Percentiles rank a stretch among this genome's conserved stretches.
phyloP scores from a whole-genome alignment of 1,140 invertebrate genomes.

The Zaprionus kolodkinae region DNA sequence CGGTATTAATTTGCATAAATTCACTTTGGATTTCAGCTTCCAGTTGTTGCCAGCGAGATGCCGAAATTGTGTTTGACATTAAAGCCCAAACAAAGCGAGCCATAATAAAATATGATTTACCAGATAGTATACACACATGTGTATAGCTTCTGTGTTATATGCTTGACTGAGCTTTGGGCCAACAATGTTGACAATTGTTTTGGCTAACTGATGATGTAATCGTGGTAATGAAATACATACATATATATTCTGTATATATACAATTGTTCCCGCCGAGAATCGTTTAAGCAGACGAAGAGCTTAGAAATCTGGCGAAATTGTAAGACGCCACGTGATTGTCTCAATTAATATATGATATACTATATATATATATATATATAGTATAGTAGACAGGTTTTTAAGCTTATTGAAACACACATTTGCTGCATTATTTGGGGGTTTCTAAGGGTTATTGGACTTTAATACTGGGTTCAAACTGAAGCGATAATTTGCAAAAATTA shows the following conservation, averaged over 20 bases:
- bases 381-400: conserved; percentile 3
- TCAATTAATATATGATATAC: not conserved
- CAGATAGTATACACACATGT: not conserved
- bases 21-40: conserved; percentile 1
- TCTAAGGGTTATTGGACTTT: not conserved
- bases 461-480: not conserved
- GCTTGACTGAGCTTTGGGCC: conserved; percentile 10
- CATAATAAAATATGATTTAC: conserved; percentile 10
- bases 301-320: conserved; percentile 1
- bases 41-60: not conserved
- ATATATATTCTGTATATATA: not conserved
- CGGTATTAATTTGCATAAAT: conserved; percentile 44
- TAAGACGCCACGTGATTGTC: conserved; percentile 5
- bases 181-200: conserved; percentile 38
- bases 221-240: not conserved
- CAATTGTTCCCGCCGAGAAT: not conserved
- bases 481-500: not conserved
- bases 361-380: no score
- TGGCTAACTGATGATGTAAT: conserved; percentile 40
- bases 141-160: not conserved
- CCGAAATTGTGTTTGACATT: conserved; percentile 1
- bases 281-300: not conserved
- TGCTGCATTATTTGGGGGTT: not conserved
- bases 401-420: not conserved
- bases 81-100: not conserved